A percentile compares a stretch with the other conserved stretches of the same genome.
Conservation (phyloP, 1,140 invertebrate species). For the Amphibalanus amphitrite region DNA sequence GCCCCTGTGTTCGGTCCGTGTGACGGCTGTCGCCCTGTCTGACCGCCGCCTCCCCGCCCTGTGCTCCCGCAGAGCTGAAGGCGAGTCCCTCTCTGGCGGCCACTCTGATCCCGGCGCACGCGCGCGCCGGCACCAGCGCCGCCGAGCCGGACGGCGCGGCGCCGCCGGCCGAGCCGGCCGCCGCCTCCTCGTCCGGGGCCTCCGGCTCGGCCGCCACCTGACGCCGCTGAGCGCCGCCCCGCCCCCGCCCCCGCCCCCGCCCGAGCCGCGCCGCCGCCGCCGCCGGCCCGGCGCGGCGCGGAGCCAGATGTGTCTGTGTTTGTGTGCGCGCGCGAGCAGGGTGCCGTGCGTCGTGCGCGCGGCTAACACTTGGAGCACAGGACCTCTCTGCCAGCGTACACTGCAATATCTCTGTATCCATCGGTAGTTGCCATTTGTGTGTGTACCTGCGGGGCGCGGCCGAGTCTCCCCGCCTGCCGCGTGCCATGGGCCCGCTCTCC, state of each 20-base stretch:
- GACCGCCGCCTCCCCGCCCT: background rate
- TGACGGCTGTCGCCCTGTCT: background rate
- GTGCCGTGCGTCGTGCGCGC: background rate
- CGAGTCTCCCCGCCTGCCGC: background rate
- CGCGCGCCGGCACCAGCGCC: too few species aligned
- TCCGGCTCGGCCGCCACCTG: background rate
- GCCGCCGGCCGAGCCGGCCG: background rate
- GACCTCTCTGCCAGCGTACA: background rate
- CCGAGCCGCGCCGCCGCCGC: too few species aligned
- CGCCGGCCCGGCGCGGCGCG: too few species aligned
- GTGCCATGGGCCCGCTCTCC: background rate
- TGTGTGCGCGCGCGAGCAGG: background rate
- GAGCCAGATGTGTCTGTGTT: background rate
- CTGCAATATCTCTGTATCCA: conserved; percentile 1
- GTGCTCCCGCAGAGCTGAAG: background rate
- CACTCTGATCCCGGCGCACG: background rate
- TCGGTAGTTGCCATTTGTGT: background rate
- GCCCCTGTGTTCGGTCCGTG: too few species aligned
- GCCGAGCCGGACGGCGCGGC: background rate
- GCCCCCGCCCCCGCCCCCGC: too few species aligned
- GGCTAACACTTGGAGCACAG: background rate
- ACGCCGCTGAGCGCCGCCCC: background rate
- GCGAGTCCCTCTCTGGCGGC: background rate
- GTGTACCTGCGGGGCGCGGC: background rate
- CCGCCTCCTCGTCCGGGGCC: background rate